Base-by-base conservation (phyloP, 2,113 vertebrate species). In the Dendropsophus ebraccatus region DNA sequence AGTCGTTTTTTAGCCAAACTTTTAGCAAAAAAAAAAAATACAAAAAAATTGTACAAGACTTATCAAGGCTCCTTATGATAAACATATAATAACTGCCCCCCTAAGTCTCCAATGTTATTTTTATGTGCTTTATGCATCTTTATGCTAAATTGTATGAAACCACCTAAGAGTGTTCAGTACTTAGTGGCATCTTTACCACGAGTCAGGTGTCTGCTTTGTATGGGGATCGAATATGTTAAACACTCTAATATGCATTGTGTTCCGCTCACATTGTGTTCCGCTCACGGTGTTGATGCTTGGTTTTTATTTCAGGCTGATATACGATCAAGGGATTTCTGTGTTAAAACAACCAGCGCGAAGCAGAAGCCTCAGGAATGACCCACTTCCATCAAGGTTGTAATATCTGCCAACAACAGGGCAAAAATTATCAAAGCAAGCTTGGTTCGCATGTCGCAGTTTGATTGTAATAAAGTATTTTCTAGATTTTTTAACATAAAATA, bases 241-340 rank as follows among this genome's bases (percentile, higher is more conserved):
- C 4, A 17, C 14, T 67, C 30, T 65, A 30, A 25, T 4, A 30
- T 52, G 9, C 1, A 1, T 30, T 45, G 25, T 14, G 8, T 10
- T 76, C 12, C 28, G 19, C 25, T n/a, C 1, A 1, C 32, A 13
- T n/a, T 4, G 6, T 7, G 30, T 28, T 74, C 23, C 45, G 11
- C n/a, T 74, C 41, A 25, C 21, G 9, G 4, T 65, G 28, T 28
- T 65, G 60, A 28, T 1, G 2, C 49, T 49, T 47, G 28, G 7
- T 79, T 79, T 32, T 14, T 7, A 0, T 89, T 90, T 4, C 93
- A 98, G 97, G 97, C 97, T 0, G 97, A 98, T 90, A 94, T 94
- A 50, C 93, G 94, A 87, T 98, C 97, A 85, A 93, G 96, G 88
- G 96, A 97, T 87, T 94, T 94, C 83, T 92, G 98, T 54, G 94